Conservation (phyloP, 2,113 vertebrate species). For the Siphamia tubifer region DNA sequence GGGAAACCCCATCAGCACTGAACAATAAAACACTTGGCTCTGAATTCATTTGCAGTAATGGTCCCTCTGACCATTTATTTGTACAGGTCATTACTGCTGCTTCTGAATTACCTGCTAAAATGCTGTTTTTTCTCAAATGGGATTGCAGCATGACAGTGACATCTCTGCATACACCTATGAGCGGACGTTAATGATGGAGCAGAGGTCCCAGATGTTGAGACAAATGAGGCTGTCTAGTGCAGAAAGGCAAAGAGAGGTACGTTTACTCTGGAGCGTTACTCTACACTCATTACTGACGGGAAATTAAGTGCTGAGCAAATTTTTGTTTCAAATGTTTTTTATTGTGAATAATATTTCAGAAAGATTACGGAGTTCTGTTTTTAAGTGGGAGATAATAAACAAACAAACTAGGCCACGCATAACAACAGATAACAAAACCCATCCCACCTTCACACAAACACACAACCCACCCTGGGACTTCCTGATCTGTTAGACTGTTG, state of each 20-base stretch:
- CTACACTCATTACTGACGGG: too few species aligned
- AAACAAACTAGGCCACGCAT: too few species aligned
- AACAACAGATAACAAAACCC: too few species aligned
- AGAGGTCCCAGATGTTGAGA: slow-evolving; percentile 96
- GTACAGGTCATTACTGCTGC: neutral
- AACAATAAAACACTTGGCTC: neutral
- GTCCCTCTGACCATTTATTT: neutral
- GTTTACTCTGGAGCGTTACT: slow-evolving; percentile 3
- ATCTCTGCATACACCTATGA: slow-evolving; percentile 98
- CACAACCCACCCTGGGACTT: too few species aligned
- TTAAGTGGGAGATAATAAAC: too few species aligned
- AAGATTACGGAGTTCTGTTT: too few species aligned
- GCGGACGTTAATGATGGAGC: slow-evolving; percentile 98
- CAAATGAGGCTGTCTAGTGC: slow-evolving; percentile 97
- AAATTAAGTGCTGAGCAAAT: too few species aligned
- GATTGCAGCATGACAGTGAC: slow-evolving; percentile 90
- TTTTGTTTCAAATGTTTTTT: too few species aligned
- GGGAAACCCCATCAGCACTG: too few species aligned
- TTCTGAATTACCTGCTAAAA: neutral
- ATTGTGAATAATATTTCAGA: too few species aligned
- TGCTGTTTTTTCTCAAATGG: neutral
- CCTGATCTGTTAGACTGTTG: too few species aligned
- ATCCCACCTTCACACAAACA: too few species aligned
- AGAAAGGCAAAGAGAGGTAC: slow-evolving; percentile 92
- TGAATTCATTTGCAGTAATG: neutral